Conservation (phyloP, 2,113 vertebrate species). For the Campylomormyrus tamandua region DNA sequence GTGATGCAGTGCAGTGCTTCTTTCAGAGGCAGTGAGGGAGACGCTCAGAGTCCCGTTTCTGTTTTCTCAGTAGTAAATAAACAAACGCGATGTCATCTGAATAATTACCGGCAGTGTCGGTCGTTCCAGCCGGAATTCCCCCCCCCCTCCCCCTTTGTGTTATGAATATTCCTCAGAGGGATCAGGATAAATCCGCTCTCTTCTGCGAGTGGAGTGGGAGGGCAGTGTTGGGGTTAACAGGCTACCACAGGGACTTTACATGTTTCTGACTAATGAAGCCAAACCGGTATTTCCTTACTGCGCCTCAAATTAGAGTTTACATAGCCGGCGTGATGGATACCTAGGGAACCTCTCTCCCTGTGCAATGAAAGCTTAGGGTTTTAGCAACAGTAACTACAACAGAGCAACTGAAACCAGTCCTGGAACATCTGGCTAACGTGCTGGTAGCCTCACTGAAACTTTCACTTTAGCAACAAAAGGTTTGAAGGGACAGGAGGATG, state of each 20-base stretch:
- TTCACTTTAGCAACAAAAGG: conserved; percentile 36
- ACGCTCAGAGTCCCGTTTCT: not conserved
- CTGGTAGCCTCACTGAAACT: conserved; percentile 42
- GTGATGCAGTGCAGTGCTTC: not conserved
- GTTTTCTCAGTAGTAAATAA: not conserved
- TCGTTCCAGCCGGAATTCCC: not conserved
- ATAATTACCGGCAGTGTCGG: not conserved
- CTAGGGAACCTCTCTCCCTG: conserved; percentile 58
- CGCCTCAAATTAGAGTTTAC: conserved; percentile 53
- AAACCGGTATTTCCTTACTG: conserved; percentile 59
- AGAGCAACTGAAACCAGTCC: conserved; percentile 49
- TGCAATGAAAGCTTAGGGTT: conserved; percentile 51
- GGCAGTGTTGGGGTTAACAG: conserved; percentile 44
- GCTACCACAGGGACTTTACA: conserved; percentile 41
- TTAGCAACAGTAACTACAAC: conserved; percentile 75
- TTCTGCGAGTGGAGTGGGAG: not conserved
- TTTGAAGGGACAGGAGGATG: not conserved
- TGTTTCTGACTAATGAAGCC: conserved; percentile 57
- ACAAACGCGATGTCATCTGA: not conserved
- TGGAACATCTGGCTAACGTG: conserved; percentile 47
- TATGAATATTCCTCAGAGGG: not conserved
- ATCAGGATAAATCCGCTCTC: not conserved
- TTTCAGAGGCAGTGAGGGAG: not conserved
- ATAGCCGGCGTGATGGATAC: conserved; percentile 35
- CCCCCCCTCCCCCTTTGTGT: not conserved